These are phyloP conservation scores for Vespertilio murinus DNA, from an alignment of 2,797 vertebrate genomes.

Conservation along the genomic window DNA sequence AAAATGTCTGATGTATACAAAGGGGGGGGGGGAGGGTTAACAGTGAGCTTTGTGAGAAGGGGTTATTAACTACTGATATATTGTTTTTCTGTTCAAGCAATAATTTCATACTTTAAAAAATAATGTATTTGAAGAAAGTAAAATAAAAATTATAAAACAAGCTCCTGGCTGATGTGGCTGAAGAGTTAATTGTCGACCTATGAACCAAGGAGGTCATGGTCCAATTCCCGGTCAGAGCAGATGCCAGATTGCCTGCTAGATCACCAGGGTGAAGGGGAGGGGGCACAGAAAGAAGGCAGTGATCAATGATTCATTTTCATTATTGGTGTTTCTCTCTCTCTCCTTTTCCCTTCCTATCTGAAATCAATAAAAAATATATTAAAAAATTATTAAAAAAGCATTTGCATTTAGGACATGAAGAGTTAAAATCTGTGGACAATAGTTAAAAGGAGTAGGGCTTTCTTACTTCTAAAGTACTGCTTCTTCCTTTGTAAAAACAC, in stretches of 20 bases:
- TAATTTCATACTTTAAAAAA: neutral
- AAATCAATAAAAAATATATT: no score
- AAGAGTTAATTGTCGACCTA: no score
- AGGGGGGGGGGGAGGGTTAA: neutral
- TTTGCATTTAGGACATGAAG: neutral
- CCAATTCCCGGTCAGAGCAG: no score
- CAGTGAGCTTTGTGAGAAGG: neutral
- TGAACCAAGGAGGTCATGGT: no score
- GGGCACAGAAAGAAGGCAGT: no score
- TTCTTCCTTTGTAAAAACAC: conserved; percentile 48
- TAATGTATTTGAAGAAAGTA: neutral
- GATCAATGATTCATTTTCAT: no score
- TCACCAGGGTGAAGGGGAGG: no score
- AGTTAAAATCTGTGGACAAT: neutral
- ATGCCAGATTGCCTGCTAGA: no score
- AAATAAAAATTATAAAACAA: neutral
- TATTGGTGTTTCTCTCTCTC: no score
- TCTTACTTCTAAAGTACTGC: neutral
- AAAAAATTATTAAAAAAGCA: neutral
- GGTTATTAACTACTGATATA: neutral
- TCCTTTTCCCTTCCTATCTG: no score
- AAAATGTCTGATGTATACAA: neutral
- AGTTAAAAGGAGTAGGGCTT: neutral
- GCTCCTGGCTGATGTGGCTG: no score
- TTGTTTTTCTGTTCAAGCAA: neutral